These are phyloP conservation scores for Junco hyemalis DNA, from an alignment of 2,113 vertebrate species.

Conservation along the genomic window DNA sequence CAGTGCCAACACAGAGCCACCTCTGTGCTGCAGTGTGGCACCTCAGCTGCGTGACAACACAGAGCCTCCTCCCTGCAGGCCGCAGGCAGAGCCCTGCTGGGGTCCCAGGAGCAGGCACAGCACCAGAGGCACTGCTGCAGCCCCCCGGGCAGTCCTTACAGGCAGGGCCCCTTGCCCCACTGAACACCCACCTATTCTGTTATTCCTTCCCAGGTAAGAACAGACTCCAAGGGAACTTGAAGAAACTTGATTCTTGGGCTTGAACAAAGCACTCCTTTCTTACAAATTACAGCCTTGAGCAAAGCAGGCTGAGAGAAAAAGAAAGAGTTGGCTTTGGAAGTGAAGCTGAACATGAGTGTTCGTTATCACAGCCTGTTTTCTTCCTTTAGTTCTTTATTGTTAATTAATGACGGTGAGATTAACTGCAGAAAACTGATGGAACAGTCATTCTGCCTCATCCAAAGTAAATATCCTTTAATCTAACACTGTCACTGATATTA, in stretches of 20 bases:
- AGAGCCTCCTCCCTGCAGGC: background rate
- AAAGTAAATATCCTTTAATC: slow-evolving; percentile 15
- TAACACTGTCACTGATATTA: background rate
- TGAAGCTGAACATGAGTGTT: background rate
- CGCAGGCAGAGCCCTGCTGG: background rate
- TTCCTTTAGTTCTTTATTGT: slow-evolving; percentile 20
- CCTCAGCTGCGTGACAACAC: background rate
- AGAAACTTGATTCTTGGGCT: slow-evolving; percentile 41
- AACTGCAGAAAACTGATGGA: slow-evolving; percentile 16
- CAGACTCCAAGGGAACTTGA: slow-evolving; percentile 42
- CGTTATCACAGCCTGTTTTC: slow-evolving; percentile 3
- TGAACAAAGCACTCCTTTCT: slow-evolving; percentile 48
- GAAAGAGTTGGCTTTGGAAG: slow-evolving; percentile 9
- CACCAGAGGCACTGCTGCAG: background rate
- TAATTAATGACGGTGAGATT: slow-evolving; percentile 9
- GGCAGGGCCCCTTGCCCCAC: background rate
- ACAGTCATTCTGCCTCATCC: slow-evolving; percentile 4
- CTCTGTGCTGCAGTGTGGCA: background rate
- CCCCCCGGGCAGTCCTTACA: background rate
- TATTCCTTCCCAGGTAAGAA: slow-evolving; percentile 38
- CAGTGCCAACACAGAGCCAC: background rate
- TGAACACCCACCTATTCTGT: background rate
- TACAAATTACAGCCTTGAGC: slow-evolving; percentile 48
- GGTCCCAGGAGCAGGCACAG: background rate
- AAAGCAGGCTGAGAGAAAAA: background rate